Base-by-base conservation (phyloP, 2,113 vertebrate genomes). In the Hiodon tergisus region DNA sequence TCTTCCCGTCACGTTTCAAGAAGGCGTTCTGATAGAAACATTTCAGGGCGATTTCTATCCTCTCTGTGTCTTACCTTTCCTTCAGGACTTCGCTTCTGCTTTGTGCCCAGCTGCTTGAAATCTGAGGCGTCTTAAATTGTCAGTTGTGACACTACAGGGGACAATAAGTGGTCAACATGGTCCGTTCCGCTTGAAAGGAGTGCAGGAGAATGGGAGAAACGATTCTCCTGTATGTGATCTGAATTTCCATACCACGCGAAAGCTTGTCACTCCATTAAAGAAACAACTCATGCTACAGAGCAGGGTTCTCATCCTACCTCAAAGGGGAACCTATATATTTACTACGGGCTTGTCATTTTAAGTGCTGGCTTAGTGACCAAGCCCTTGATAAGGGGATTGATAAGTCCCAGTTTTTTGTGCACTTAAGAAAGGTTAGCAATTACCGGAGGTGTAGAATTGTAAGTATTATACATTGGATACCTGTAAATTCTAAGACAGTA, bases 341-440 rank as follows among this genome's bases (percentile, higher is more conserved):
- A 63, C 53, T 67, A 31, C 10, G 31, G 17, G 10, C 17, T 46
- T 73, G 60, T 5, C 7, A 57, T 17, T 50, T 6, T 8, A 57
- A 50, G 17, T 50, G 13, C 11, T 13, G 31, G 16, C 70, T 14
- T 47, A 60, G 6, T 2, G 10, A 59, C 50, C 31, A 50, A 46
- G 50, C 9, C 11, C 52, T 6, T 16, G 17, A 47, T 14, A 4
- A 65, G 13, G 17, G 17, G 60, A n/a, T 53, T 8, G 46, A 6
- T 75, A 59, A 4, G 46, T 54, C 46, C 53, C 73, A 57, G 14
- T 48, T 58, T 4, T 75, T 75, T 75, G 66, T 75, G 65, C 73
- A 58, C 73, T 75, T 75, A 31, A 59, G 54, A 68, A 75, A 16
- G 55, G 54, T 59, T 65, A 66, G 54, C 6, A 13, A 63, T 59